phyloP scores from a whole-genome alignment of 2,113 vertebrate species.

The Archocentrus centrarchus region DNA sequence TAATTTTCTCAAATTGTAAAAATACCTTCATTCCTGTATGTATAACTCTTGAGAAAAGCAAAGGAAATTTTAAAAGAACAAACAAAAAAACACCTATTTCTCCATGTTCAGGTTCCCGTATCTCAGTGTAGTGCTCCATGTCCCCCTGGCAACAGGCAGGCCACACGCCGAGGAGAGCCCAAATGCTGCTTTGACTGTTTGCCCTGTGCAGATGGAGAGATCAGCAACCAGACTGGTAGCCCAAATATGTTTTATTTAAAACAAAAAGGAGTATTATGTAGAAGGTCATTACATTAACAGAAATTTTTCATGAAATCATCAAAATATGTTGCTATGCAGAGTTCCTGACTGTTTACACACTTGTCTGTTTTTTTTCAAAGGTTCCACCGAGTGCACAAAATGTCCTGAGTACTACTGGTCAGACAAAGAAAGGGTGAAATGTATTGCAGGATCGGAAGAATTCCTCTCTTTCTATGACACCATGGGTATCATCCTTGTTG shows the following conservation, averaged over 20 bases:
- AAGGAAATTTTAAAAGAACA: too few relatives aligned
- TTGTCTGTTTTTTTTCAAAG: slow-evolving; percentile 46
- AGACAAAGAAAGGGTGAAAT: slow-evolving; percentile 70
- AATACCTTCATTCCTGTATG: neutral
- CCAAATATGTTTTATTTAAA: neutral
- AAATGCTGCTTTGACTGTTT: slow-evolving; percentile 82
- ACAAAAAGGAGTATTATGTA: neutral
- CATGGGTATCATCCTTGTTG: slow-evolving; percentile 77
- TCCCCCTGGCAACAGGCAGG: slow-evolving; percentile 74
- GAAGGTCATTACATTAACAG: neutral
- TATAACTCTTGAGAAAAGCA: neutral
- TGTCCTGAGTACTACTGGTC: slow-evolving; percentile 80
- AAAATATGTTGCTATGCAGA: neutral
- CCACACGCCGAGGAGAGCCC: slow-evolving; percentile 66
- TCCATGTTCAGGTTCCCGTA: slow-evolving; percentile 68
- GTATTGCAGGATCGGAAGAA: slow-evolving; percentile 75
- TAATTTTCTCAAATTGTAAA: too few relatives aligned
- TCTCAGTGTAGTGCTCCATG: slow-evolving; percentile 78
- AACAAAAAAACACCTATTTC: too few relatives aligned
- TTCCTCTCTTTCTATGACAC: slow-evolving; percentile 79
- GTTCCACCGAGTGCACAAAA: slow-evolving; percentile 76
- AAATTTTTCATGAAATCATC: neutral
- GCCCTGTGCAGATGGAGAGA: slow-evolving; percentile 79
- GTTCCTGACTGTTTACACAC: neutral
- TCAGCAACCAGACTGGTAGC: slow-evolving; percentile 78